phyloP scores from a whole-genome alignment of 2,888 invertebrate genomes.

The Volucella inanis region DNA sequence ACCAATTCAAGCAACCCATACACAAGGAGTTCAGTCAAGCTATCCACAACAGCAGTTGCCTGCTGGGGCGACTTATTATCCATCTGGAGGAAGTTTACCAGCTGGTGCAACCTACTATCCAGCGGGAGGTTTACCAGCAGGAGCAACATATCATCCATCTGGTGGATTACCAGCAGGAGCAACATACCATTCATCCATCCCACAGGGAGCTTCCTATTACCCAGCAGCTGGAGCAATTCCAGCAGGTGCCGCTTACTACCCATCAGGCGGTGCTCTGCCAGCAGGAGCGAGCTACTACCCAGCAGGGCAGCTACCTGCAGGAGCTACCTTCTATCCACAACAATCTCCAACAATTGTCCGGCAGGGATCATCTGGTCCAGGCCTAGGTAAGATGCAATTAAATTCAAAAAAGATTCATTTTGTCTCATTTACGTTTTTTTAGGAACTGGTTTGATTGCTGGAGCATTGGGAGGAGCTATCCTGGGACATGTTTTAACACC shows the following conservation, averaged over 20 bases:
- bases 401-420: background rate
- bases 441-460: slow-evolving; percentile 81
- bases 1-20: slow-evolving; percentile 79
- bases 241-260: slow-evolving; percentile 77
- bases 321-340: slow-evolving; percentile 76
- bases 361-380: slow-evolving; percentile 81
- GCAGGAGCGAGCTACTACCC: slow-evolving; percentile 77
- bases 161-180: slow-evolving; percentile 75
- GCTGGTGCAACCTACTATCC: slow-evolving; percentile 77
- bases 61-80: slow-evolving; percentile 58
- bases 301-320: slow-evolving; percentile 72
- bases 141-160: slow-evolving; percentile 78
- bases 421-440: background rate
- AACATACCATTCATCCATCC: slow-evolving; percentile 69
- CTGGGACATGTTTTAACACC: slow-evolving; percentile 81
- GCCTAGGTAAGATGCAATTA: slow-evolving; percentile 79
- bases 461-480: slow-evolving; percentile 81
- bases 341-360: slow-evolving; percentile 77
- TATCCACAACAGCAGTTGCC: slow-evolving; percentile 77
- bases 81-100: slow-evolving; percentile 75
- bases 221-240: slow-evolving; percentile 77
- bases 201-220: slow-evolving; percentile 75
- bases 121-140: slow-evolving; percentile 78
- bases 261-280: slow-evolving; percentile 76
- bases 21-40: slow-evolving; percentile 78